A percentile compares a stretch with the other conserved stretches of the same genome.
Evolutionary conservation across 2,888 invertebrate species (phyloP).

Genomic region (Crematogaster levior): DNA sequence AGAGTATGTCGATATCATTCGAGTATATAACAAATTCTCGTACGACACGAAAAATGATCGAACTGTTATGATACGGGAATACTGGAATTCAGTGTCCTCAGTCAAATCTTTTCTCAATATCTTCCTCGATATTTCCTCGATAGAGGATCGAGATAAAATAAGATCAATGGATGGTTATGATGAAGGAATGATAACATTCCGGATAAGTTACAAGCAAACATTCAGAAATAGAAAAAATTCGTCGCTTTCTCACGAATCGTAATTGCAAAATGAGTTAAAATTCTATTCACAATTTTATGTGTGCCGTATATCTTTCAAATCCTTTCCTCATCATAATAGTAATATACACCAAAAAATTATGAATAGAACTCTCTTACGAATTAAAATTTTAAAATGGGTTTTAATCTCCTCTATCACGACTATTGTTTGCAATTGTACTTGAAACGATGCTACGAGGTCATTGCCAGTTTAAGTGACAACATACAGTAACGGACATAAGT

Average conservation of each 20-base stretch:
- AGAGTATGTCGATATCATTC: slow-evolving; percentile 66
- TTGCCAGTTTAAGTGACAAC: slow-evolving; percentile 43
- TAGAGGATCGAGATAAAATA: neutral
- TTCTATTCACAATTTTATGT: slow-evolving; percentile 5
- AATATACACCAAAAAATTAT: neutral
- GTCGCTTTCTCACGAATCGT: neutral
- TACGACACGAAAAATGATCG: slow-evolving; percentile 57
- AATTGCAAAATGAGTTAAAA: neutral
- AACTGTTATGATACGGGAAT: neutral
- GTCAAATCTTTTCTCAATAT: neutral
- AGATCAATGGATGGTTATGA: neutral
- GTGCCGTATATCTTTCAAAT: no score
- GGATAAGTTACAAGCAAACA: neutral
- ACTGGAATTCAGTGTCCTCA: neutral
- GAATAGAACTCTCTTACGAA: slow-evolving; percentile 22
- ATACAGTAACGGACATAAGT: slow-evolving; percentile 38
- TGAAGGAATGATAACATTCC: neutral
- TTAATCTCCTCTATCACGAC: slow-evolving; percentile 35
- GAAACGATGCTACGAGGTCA: slow-evolving; percentile 38
- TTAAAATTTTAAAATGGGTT: slow-evolving; percentile 24
- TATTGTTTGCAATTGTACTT: slow-evolving; percentile 49
- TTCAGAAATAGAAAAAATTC: neutral
- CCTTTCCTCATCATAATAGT: no score
- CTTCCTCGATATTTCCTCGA: neutral
- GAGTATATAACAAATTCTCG: slow-evolving; percentile 70